A percentile compares a stretch with the other conserved stretches of the same genome.
Evolutionary conservation across 2,888 invertebrate genomes (phyloP).

Genomic region (Frankliniella intonsa): DNA sequence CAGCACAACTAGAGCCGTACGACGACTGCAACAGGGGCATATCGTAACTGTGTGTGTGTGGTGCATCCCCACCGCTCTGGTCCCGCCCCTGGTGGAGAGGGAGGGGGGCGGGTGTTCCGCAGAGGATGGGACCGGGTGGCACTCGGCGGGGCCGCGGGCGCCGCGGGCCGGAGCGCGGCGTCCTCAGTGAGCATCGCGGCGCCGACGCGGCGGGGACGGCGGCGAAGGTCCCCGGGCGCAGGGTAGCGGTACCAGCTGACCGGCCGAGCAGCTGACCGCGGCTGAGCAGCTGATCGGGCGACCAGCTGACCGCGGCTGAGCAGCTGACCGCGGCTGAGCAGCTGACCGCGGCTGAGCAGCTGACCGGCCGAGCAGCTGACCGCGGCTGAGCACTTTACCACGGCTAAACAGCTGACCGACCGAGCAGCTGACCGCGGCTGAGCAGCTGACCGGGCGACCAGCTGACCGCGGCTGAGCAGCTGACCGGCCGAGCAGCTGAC

Average conservation of each 20-base stretch:
- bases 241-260: background rate
- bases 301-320: no score
- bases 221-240: background rate
- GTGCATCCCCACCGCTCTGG: background rate
- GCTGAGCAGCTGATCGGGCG: no score
- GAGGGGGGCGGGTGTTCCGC: background rate
- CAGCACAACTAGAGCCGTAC: background rate
- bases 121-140: background rate
- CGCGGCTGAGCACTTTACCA: no score
- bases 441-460: no score
- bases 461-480: no score
- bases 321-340: no score
- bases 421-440: no score
- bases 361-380: no score
- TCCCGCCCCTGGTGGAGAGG: background rate
- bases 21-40: background rate
- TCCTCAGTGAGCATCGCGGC: constrained; percentile 13
- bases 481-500: no score
- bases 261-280: background rate
- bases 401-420: no score
- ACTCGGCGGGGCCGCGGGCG: background rate
- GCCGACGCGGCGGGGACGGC: background rate
- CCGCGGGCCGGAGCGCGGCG: background rate
- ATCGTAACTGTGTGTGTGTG: background rate
- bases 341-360: no score